Evolutionary conservation across 2,797 vertebrate genomes (phyloP), one percentile per base, ranked within the genome.

Genomic region (Selene dorsalis): DNA sequence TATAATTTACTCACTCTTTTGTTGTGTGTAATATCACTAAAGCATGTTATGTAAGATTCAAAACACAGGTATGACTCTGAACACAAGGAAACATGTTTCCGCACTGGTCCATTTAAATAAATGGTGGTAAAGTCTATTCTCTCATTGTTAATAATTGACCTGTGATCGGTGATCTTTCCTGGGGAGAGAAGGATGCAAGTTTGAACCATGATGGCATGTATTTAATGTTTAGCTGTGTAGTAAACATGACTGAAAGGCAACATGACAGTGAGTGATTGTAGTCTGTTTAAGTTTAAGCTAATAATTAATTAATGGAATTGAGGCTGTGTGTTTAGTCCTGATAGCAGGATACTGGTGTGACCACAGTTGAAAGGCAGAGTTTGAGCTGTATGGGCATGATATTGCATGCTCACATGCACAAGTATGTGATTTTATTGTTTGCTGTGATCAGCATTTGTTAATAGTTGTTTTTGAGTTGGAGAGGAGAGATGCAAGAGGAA

Each of bases 221-320:
- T 87, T 93, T 92, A 91, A 94, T 93, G 82, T 91, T 92, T 92
- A 92, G 89, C 91, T 69, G 41, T 52, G 63, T 58, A 66, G 63
- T 84, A 85, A 90, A 89, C 74, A 88, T 41, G 24, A 77, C 30
- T 66, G 73, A 78, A 77, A 79, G 41, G 64, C 55, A 52, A 50
- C 50, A 53, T 55, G 75, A 84, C 71, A 80, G 45, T n/a, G 38
- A 77, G 52, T 24, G 20, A 65, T 62, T 69, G 9, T 38, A 43
- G 55, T 8, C 61, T 84, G 84, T 85, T 89, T 64, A 53, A 32
- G 57, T 78, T 82, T 86, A 58, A 76, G 81, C 85, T 92, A 91
- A 92, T 93, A n/a, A 90, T 85, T 92, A 86, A 91, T 69, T 35
- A 35, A 24, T 62, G 28, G 63, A 68, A 39, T 76, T 39, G 63